Evolutionary conservation across 1,140 invertebrate genomes (phyloP).

Genomic region (Atta cephalotes): DNA sequence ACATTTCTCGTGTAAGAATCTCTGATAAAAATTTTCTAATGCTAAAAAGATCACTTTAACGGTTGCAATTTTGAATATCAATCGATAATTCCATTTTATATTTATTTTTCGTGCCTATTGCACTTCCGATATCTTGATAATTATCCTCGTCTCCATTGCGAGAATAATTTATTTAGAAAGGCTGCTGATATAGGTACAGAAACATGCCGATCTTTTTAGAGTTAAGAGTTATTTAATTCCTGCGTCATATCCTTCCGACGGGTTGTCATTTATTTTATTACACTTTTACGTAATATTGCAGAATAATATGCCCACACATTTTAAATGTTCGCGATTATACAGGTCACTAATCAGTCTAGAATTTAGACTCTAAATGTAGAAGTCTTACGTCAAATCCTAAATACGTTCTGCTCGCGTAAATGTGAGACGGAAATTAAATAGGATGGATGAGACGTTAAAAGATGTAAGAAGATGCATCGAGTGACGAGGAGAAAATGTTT

Average conservation of each 20-base stretch:
- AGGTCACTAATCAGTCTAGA: slow-evolving; percentile 8
- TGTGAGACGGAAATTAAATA: slow-evolving; percentile 15
- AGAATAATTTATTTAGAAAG: slow-evolving; percentile 32
- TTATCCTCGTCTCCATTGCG: background rate
- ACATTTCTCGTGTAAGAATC: slow-evolving; percentile 1
- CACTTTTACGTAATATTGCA: background rate
- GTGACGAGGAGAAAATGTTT: slow-evolving; percentile 3
- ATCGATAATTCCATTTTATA: slow-evolving; percentile 23
- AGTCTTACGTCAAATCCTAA: slow-evolving; percentile 38
- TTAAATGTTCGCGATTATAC: slow-evolving; percentile 6
- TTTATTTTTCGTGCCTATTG: background rate
- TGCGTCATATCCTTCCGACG: background rate
- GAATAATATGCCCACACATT: slow-evolving; percentile 19
- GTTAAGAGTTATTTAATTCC: slow-evolving; percentile 15
- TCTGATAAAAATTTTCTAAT: slow-evolving; percentile 49
- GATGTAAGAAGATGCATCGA: background rate
- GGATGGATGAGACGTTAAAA: background rate
- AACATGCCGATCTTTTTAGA: slow-evolving; percentile 19
- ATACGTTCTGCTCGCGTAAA: slow-evolving; percentile 9
- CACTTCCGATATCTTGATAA: background rate
- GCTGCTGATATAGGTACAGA: slow-evolving; percentile 51
- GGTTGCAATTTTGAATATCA: background rate
- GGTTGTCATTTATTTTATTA: background rate
- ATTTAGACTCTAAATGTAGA: slow-evolving; percentile 6
- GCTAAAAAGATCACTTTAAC: slow-evolving; percentile 22